phyloP scores from a whole-genome alignment of 2,888 invertebrate genomes.

The Nasonia oneida region DNA sequence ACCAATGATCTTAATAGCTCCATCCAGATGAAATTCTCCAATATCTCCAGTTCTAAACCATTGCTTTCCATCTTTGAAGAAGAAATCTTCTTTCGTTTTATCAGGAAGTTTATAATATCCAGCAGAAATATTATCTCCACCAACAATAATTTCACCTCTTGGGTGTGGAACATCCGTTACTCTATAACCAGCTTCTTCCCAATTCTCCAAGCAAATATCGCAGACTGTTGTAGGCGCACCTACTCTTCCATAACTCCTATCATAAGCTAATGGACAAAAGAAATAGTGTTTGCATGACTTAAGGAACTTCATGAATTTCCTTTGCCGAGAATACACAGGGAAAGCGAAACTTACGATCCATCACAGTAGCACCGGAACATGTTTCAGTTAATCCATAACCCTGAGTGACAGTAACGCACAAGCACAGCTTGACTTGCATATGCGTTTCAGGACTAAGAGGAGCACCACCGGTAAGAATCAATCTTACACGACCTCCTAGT shows the following conservation, averaged over 20 bases:
- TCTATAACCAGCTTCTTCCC: slow-evolving; percentile 96
- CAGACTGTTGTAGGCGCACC: slow-evolving; percentile 93
- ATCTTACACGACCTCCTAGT: slow-evolving; percentile 93
- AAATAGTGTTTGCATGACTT: background rate
- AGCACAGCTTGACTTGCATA: slow-evolving; percentile 93
- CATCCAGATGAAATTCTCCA: slow-evolving; percentile 95
- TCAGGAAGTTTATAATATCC: slow-evolving; percentile 96
- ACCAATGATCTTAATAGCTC: slow-evolving; percentile 98
- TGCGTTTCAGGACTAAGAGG: slow-evolving; percentile 98
- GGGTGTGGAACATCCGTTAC: slow-evolving; percentile 92
- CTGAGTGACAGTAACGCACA: slow-evolving; percentile 94
- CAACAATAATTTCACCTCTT: slow-evolving; percentile 91
- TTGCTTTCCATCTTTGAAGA: slow-evolving; percentile 87
- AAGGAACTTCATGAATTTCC: background rate
- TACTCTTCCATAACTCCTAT: slow-evolving; percentile 90
- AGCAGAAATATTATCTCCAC: slow-evolving; percentile 94
- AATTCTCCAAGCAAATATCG: slow-evolving; percentile 92
- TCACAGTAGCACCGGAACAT: slow-evolving; percentile 93
- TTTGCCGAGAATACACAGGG: slow-evolving; percentile 12
- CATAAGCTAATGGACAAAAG: slow-evolving; percentile 76
- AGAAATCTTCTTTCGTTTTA: slow-evolving; percentile 95
- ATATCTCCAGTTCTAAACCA: slow-evolving; percentile 99
- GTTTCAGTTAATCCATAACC: slow-evolving; percentile 99
- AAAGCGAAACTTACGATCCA: slow-evolving; percentile 83
- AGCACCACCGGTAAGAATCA: slow-evolving; percentile 96